Evolutionary conservation across 2,888 invertebrate species (phyloP).

Genomic region (Labia minor): DNA sequence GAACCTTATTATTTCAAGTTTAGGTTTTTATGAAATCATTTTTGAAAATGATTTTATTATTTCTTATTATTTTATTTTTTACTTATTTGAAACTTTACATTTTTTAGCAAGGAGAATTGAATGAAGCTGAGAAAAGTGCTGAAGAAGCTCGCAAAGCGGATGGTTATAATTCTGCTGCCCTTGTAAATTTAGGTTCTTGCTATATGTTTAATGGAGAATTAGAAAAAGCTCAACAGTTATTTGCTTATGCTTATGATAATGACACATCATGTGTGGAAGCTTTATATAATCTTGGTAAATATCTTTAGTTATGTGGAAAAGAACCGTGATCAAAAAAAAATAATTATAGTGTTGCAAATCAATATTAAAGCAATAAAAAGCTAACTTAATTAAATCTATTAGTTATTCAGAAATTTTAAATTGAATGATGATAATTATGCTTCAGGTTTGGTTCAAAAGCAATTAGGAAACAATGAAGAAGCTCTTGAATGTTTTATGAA

Average conservation of each 20-base stretch:
- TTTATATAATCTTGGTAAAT: conserved; percentile 63
- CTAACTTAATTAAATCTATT: too few species aligned
- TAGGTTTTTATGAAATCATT: too few species aligned
- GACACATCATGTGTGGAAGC: conserved; percentile 77
- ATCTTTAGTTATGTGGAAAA: background rate
- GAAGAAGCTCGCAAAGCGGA: conserved; percentile 63
- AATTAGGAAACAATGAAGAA: conserved; percentile 56
- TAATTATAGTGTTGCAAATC: too few species aligned
- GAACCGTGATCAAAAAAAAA: background rate
- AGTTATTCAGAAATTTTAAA: too few species aligned
- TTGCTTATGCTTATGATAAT: conserved; percentile 63
- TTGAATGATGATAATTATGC: too few species aligned
- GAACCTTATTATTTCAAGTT: too few species aligned
- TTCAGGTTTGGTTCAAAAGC: conserved; percentile 57
- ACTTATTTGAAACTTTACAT: too few species aligned
- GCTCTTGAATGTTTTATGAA: conserved; percentile 71
- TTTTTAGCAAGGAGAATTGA: conserved; percentile 62
- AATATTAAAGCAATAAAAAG: too few species aligned
- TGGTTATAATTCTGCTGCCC: conserved; percentile 66
- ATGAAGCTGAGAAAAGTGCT: conserved; percentile 65
- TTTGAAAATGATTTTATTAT: too few species aligned
- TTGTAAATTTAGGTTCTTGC: conserved; percentile 77
- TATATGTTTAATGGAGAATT: conserved; percentile 56
- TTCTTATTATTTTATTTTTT: too few species aligned
- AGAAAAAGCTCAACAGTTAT: conserved; percentile 58